Evolutionary conservation across 2,797 vertebrate species (phyloP), one percentile per base, ranked within the genome.

Genomic region (Mergus octosetaceus): DNA sequence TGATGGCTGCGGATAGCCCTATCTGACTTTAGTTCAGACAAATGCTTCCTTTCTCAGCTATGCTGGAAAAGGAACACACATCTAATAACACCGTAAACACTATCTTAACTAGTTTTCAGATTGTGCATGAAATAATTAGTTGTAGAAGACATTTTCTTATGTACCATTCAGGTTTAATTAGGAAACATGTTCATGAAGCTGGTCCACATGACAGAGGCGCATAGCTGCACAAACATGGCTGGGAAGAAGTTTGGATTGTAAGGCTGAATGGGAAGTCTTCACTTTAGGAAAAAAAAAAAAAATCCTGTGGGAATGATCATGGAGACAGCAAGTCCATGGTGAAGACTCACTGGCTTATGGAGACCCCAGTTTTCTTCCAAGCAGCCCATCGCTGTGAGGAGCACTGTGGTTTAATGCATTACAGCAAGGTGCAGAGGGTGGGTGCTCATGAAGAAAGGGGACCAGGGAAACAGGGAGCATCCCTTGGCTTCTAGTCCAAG

Each of bases 131-230:
- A 84, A 49, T n/a, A 39, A 65, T 32, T 51, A 57, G 4, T 43
- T 53, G 9, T 0, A 51, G 30, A 74, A 39, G 41, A 57, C 53
- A 82, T 62, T 30, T 85, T 36, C 36, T 70, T 36, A 18, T 5
- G 22, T 39, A 36, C 47, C 9, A 15, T 22, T 56, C 38, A 15
- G 30, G n/a, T 11, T 87, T 56, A 51, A 30, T 39, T 9, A 53
- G n/a, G 60, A 11, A 30, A 36, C 19, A 15, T 14, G 20, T 3
- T 58, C 7, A 4, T 21, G 30, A 60, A 89, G 53, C 18, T 17
- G n/a, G 34, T 24, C 57, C 51, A n/a, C 0, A 0, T 9, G 34
- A n/a, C 32, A 28, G 18, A 41, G 21, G 11, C 17, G 8, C 51
- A 49, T 9, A 38, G 60, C 21, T 10, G 9, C 61, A 49, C 21